Base-by-base conservation (phyloP, 2,113 vertebrate genomes). In the Aplodontia rufa region DNA sequence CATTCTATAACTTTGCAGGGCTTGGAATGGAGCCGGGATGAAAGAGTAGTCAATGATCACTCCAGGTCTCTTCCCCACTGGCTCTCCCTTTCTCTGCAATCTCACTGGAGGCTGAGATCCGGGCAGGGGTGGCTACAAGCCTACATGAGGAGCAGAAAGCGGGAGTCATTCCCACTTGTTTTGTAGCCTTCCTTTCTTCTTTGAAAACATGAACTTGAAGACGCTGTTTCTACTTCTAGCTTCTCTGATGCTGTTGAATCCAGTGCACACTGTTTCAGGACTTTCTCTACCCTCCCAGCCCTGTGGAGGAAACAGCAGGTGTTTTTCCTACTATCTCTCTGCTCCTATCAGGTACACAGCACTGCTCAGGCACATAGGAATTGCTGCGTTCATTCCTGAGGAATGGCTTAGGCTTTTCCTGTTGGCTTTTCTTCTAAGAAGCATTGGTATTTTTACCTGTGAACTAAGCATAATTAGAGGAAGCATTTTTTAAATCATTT, bases 31-130 rank as follows among this genome's bases (percentile, higher is more conserved):
- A 87, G 30, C 20, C 58, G 40, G 17, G 10, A 87, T 28, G 19
- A 64, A 74, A 84, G 53, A 95, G 12, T 2, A 0, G 24, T 37
- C 42, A 62, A 14, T 37, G 30, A 6, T 74, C 5, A 20, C 8
- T 6, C 8, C 16, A 13, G 22, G 4, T 2, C 17, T 75, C 16
- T 11, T 1, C 8, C 3, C 26, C 32, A 35, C 1, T 40, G 35
- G 5, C 20, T 40, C 58, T 95, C 55, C 62, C 49, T 90, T 72
- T 72, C 40, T 60, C 47, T 81, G 22, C 6, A 6, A 69, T 35
- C 13, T 60, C 53, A 2, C 3, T 68, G 37, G 80, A n/a, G 35
- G 42, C 37, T 19, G 6, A 32, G 8, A 28, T 37, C 68, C 55
- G 60, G 35, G 5, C 62, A 42, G 1, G 8, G 17, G 16, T 26